Base-by-base conservation (phyloP, 2,797 vertebrate species). In the Siniperca undulata region DNA sequence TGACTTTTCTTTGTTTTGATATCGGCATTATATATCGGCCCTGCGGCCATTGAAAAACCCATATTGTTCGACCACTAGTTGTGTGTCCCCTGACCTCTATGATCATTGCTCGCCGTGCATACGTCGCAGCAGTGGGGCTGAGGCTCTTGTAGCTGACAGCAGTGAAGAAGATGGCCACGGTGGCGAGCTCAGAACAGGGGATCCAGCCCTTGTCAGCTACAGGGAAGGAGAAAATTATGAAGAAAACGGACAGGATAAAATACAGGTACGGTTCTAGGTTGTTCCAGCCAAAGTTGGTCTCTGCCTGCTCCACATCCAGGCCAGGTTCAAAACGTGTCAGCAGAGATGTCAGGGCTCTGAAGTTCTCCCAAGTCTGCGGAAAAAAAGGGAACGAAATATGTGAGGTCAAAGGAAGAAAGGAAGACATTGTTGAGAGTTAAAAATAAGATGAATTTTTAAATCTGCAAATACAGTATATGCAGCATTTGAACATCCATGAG, bases 281-380 rank as follows among this genome's bases (percentile, higher is more conserved):
- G 92, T 98, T 99, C 97, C 98, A 99, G 64, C 98, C 96, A 67
- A 99, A 99, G 95, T 98, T 97, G 58, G 95, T 96, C 91, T 99
- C 98, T 0, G 98, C 98, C 93, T 99, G 97, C 85, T 99, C 98
- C 82, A 99, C 96, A 11, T 99, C 98, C 80, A 99, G 92, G 84
- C 96, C 92, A 0, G 99, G 98, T 82, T 99, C 98, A 6, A 99
- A 99, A 78, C 95, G 97, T 44, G 96, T 97, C 83, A 99, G 93
- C 77, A 99, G 92, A 87, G 97, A 95, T 0, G 98, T 99, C 86
- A 99, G 93, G 0, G 97, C 91, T 0, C 95, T 95, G 93, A 99
- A 99, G 93, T 98, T 98, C 89, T 98, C 97, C 98, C 98, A 99
- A 46, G 97, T 95, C 95, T 97, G 95, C 80, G 93, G 70, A 78